Evolutionary conservation across 2,797 vertebrate genomes (phyloP), one percentile per base, ranked within the genome.

Genomic region (Rhynchotus rufescens): DNA sequence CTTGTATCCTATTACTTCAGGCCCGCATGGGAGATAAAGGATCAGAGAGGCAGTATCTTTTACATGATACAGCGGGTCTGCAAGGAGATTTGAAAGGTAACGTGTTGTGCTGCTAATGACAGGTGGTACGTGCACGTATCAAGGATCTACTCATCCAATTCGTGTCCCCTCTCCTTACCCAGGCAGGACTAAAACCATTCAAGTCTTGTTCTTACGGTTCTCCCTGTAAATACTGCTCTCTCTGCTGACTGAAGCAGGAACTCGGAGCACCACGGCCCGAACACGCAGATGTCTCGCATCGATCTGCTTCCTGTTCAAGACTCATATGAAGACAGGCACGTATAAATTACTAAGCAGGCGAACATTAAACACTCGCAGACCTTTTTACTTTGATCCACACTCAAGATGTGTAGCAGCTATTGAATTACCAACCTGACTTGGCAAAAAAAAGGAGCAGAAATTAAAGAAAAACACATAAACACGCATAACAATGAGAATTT

Each of bases 211-310:
- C 69, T 19, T 32, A 34, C 12, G 49, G n/a, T 3, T 8, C 44
- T 85, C 47, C 67, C 67, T 15, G 23, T n/a, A 36, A 34, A 56
- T 8, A 15, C 54, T n/a, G 15, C 28, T 81, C 59, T 8, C 79
- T 66, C 13, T 80, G 79, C 56, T 40, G 69, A 73, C 66, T 64
- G 49, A 59, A 77, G 75, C 82, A 86, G 66, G 32, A 74, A 78
- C 49, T 59, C 5, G 25, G 1, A 71, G 59, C 30, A 61, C 34
- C 30, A 26, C 51, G 56, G 26, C 38, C 45, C 66, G 10, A 76
- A n/a, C 67, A 30, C 0, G 4, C 28, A 32, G 56, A 72, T 23
- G 13, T 30, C 83, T 47, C 28, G 73, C 84, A 42, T 22, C 42
- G 10, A 45, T 87, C 69, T 78, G 51, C 16, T 88, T 81, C 49